A percentile compares a stretch with the other conserved stretches of the same genome.
phyloP scores from a whole-genome alignment of 2,113 vertebrate genomes.

The Stigmatopora argus region DNA sequence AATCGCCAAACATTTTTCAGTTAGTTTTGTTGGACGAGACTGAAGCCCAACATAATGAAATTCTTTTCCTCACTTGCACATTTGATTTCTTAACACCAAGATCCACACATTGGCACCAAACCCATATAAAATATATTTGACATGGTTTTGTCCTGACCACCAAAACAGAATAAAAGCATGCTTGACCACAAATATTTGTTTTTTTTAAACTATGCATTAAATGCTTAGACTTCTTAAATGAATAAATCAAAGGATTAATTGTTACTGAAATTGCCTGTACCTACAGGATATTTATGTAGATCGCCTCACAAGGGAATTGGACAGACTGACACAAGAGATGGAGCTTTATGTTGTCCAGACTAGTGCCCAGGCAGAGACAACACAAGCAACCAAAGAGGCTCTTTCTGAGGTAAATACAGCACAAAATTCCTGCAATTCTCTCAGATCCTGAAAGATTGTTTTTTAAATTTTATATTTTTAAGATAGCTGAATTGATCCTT shows the following conservation, averaged over 20 bases:
- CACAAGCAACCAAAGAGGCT: constrained; percentile 68
- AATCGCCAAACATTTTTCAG: too few relatives aligned
- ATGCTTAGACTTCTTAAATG: neutral
- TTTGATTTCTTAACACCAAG: neutral
- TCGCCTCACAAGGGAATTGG: constrained; percentile 66
- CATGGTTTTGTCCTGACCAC: neutral
- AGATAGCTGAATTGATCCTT: neutral
- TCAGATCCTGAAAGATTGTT: neutral
- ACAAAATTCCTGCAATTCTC: neutral
- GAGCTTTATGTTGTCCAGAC: constrained; percentile 74
- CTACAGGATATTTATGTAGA: constrained; percentile 84
- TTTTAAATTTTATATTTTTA: neutral
- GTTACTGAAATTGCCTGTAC: neutral
- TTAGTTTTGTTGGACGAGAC: neutral
- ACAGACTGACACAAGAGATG: constrained; percentile 74
- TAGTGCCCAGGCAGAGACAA: constrained; percentile 76
- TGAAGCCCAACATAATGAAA: neutral
- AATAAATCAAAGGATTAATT: neutral
- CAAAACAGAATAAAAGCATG: neutral
- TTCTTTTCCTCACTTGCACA: neutral
- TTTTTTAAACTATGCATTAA: neutral
- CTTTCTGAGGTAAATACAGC: constrained; percentile 76
- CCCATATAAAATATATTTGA: neutral
- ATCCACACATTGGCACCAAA: neutral
- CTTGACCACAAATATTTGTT: too few relatives aligned